Evolutionary conservation across 2,113 vertebrate genomes (phyloP).

Genomic region (Ia io): DNA sequence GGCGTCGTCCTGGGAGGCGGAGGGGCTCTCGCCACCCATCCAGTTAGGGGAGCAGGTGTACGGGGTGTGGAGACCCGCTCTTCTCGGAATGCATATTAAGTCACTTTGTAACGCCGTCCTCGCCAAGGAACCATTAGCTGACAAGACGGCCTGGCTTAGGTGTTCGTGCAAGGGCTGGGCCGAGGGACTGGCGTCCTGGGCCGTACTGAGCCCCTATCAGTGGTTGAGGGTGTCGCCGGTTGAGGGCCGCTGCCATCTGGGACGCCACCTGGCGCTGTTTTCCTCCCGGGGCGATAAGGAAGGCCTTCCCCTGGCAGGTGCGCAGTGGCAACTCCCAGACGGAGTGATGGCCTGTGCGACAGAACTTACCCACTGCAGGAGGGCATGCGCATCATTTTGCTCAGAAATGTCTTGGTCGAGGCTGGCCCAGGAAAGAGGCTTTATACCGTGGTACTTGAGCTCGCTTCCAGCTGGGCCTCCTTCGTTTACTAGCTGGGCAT

Average conservation of each 20-base stretch:
- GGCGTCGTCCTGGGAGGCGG: background rate
- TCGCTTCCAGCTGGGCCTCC: background rate
- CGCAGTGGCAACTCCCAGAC: background rate
- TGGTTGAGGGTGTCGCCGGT: background rate
- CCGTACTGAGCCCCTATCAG: background rate
- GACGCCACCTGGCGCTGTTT: background rate
- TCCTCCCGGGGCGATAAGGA: background rate
- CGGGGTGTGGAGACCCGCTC: background rate
- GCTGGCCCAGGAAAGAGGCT: background rate
- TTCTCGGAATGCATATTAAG: background rate
- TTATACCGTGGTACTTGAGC: background rate
- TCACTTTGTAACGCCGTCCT: background rate
- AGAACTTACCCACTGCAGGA: background rate
- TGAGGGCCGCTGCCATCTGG: background rate
- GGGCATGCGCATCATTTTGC: background rate
- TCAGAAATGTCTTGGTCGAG: background rate
- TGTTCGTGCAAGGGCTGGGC: background rate
- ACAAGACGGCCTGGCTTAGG: background rate
- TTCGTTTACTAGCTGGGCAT: background rate
- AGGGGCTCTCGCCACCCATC: accelerated
- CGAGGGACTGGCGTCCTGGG: background rate
- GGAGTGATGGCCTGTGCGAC: background rate
- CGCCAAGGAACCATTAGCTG: background rate
- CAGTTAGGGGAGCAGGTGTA: background rate
- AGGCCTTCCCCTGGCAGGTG: background rate